Conservation (phyloP, 2,113 vertebrate species). For the Amia ocellicauda region DNA sequence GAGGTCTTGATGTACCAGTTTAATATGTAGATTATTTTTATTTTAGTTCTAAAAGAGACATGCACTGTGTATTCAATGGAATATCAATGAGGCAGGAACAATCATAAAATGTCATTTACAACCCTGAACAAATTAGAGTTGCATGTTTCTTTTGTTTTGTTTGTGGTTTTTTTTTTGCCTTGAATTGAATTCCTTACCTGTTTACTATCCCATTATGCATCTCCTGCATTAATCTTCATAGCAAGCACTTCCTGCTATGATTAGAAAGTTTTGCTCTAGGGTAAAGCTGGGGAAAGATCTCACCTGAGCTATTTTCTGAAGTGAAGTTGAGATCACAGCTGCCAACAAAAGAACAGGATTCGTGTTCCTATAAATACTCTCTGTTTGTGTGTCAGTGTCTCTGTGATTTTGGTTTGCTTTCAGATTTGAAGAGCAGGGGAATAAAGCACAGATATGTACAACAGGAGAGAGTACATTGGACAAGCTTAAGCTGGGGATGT, state of each 20-base stretch:
- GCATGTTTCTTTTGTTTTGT: too few species aligned
- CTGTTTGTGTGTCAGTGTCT: background rate
- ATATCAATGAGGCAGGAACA: too few species aligned
- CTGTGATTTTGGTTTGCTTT: background rate
- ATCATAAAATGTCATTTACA: too few species aligned
- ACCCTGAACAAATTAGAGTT: too few species aligned
- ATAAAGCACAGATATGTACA: too few species aligned
- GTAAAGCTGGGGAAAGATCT: slow-evolving; percentile 52
- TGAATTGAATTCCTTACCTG: slow-evolving; percentile 62
- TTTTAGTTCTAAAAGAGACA: too few species aligned
- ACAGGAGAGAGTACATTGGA: too few species aligned
- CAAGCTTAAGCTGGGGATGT: too few species aligned
- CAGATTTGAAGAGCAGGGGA: background rate
- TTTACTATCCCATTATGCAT: slow-evolving; percentile 64
- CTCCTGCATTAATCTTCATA: slow-evolving; percentile 60
- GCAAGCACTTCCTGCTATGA: slow-evolving; percentile 60
- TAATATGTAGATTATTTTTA: too few species aligned
- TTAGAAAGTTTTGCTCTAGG: slow-evolving; percentile 57
- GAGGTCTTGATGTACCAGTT: too few species aligned
- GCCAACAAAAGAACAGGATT: slow-evolving; percentile 7
- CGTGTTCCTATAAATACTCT: slow-evolving; percentile 11
- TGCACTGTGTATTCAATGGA: too few species aligned
- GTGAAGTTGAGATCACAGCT: slow-evolving; percentile 11
- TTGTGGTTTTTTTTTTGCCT: too few species aligned
- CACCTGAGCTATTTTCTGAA: slow-evolving; percentile 57